phyloP scores from a whole-genome alignment of 2,113 vertebrate species.

The Ochotona curzoniae region DNA sequence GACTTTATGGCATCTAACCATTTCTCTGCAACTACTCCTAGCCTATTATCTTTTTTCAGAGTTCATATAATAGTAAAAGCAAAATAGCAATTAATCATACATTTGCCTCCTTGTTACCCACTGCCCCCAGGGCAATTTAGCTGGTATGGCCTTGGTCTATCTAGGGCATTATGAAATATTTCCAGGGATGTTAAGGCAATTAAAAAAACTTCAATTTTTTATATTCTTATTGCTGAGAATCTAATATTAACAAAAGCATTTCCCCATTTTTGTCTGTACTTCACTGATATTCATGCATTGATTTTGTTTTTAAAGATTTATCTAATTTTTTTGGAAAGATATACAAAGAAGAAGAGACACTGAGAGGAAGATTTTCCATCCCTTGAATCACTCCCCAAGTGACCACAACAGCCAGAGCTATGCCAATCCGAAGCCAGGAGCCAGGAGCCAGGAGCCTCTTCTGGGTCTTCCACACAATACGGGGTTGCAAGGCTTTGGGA shows the following conservation, averaged over 20 bases:
- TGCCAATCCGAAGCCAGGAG: no score
- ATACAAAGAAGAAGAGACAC: no score
- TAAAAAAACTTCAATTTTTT: conserved; percentile 82
- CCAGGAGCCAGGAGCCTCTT: no score
- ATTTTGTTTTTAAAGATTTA: no score
- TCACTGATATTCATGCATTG: conserved; percentile 83
- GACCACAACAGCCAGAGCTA: no score
- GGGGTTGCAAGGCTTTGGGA: no score
- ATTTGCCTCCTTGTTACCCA: conserved; percentile 87
- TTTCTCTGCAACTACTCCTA: conserved; percentile 92
- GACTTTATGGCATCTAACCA: conserved; percentile 91
- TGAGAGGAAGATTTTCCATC: no score
- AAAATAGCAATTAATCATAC: conserved; percentile 82
- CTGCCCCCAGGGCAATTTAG: conserved; percentile 90
- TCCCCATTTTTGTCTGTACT: neutral
- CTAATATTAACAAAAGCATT: neutral
- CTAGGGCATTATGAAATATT: conserved; percentile 91
- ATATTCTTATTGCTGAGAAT: neutral
- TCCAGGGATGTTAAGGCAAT: conserved; percentile 84
- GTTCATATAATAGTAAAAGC: conserved; percentile 88
- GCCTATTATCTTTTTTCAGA: conserved; percentile 93
- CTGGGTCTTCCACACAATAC: no score
- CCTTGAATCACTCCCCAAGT: no score
- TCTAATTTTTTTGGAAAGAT: no score
- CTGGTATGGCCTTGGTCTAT: conserved; percentile 91